phyloP scores from a whole-genome alignment of 1,140 invertebrate genomes.

The Ptiloglossa arizonensis region DNA sequence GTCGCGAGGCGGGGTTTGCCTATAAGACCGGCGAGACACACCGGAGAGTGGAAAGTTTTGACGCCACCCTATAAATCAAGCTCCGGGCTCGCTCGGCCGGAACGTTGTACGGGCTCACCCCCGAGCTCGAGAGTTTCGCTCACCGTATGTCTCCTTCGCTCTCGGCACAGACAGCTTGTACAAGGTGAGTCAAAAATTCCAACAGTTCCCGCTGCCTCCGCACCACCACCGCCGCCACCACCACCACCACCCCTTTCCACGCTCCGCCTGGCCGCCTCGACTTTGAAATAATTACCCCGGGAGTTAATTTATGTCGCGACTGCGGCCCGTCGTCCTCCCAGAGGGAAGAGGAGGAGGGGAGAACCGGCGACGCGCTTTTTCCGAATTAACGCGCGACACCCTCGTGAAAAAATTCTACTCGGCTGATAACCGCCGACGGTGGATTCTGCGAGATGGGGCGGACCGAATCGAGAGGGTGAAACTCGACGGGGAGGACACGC shows the following conservation, averaged over 20 bases:
- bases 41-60: constrained; percentile 79
- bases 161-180: constrained; percentile 68
- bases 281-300: constrained; percentile 62
- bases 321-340: constrained; percentile 10
- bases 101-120: constrained; percentile 67
- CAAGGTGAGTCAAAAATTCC: constrained; percentile 70
- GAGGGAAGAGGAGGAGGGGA: constrained; percentile 6
- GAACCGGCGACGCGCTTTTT: constrained; percentile 38
- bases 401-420: constrained; percentile 15
- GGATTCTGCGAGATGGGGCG: neutral
- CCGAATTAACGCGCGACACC: constrained; percentile 49
- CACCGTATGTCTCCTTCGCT: constrained; percentile 73
- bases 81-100: constrained; percentile 65
- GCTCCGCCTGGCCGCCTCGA: constrained; percentile 23
- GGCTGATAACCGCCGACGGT: neutral
- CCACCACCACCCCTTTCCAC: constrained; percentile 14
- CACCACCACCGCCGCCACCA: too few relatives aligned
- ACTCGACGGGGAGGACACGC: neutral
- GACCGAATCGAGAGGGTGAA: neutral
- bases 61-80: constrained; percentile 79
- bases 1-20: constrained; percentile 49
- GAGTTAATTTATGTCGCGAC: constrained; percentile 59
- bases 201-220: constrained; percentile 14
- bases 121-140: constrained; percentile 67
- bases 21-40: constrained; percentile 64